Percentiles rank a stretch among this genome's conserved stretches.
These are phyloP conservation scores for Microctenopoma steveboyesi DNA, from an alignment of 2,797 vertebrate species.

Conservation along the genomic window DNA sequence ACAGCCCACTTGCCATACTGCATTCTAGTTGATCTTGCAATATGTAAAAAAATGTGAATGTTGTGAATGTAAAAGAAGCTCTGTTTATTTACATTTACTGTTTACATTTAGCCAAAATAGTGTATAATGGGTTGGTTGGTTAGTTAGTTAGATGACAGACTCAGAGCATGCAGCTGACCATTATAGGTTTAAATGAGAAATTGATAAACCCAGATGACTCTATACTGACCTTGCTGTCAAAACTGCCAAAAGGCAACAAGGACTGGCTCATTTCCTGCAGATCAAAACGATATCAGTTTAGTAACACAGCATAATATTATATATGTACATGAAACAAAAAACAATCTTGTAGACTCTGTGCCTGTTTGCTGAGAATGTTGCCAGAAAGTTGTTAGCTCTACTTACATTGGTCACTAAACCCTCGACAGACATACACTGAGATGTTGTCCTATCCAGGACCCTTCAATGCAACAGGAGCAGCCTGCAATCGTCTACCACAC, in stretches of 20 bases:
- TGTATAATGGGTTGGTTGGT: background rate
- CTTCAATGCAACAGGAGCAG: conserved; percentile 42
- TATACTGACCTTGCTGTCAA: conserved; percentile 83
- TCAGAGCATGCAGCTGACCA: conserved; percentile 15
- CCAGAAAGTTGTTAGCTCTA: conserved; percentile 44
- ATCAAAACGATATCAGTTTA: conserved; percentile 53
- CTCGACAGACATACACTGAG: conserved; percentile 39
- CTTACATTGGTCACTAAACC: conserved; percentile 55
- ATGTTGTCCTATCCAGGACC: conserved; percentile 19
- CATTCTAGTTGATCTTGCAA: too few relatives aligned
- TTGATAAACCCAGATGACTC: conserved; percentile 19
- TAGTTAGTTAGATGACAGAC: conserved; percentile 6
- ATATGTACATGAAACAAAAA: conserved; percentile 1
- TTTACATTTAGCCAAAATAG: background rate
- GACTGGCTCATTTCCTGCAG: conserved; percentile 82
- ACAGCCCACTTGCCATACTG: background rate
- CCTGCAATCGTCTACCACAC: conserved; percentile 27
- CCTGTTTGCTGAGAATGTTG: conserved; percentile 21
- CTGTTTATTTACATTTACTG: background rate
- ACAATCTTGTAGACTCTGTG: conserved; percentile 13
- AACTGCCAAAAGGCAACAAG: conserved; percentile 82
- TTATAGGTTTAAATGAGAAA: background rate
- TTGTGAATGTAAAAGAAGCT: background rate
- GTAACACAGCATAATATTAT: conserved; percentile 4
- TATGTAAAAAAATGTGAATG: too few relatives aligned